Conservation (phyloP, 2,113 vertebrate genomes). For the Pachycephala philippinensis region DNA sequence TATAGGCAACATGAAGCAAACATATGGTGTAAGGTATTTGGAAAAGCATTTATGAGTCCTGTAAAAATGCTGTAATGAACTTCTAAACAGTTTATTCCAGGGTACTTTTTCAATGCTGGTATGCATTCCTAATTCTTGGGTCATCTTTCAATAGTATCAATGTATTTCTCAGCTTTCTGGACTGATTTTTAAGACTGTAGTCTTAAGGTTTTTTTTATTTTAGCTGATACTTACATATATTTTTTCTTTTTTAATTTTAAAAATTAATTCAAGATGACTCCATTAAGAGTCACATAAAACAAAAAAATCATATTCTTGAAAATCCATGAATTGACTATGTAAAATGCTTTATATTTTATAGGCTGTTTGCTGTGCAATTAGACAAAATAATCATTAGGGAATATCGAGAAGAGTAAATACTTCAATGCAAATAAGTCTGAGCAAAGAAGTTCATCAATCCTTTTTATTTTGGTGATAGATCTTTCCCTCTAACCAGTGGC, state of each 20-base stretch:
- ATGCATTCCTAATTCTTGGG: neutral
- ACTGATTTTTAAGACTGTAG: neutral
- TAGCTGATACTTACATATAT: neutral
- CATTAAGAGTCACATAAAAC: neutral
- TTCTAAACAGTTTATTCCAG: neutral
- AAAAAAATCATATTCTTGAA: neutral
- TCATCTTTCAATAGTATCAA: neutral
- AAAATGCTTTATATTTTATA: neutral
- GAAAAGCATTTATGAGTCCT: neutral
- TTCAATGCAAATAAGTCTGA: neutral
- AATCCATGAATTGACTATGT: neutral
- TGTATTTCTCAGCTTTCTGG: neutral
- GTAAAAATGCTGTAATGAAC: neutral
- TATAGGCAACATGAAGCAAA: slow-evolving; percentile 17
- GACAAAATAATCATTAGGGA: neutral
- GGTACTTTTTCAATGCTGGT: neutral
- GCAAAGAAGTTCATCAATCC: neutral
- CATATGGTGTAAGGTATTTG: neutral
- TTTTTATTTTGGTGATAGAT: neutral
- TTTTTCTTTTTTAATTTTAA: neutral
- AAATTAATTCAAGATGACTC: neutral
- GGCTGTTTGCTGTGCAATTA: neutral
- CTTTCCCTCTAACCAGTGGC: neutral
- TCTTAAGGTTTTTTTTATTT: neutral
- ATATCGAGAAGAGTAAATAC: neutral